Evolutionary conservation across 2,113 vertebrate genomes (phyloP), one percentile per base, ranked within the genome.

Genomic region (Tragelaphus scriptus): DNA sequence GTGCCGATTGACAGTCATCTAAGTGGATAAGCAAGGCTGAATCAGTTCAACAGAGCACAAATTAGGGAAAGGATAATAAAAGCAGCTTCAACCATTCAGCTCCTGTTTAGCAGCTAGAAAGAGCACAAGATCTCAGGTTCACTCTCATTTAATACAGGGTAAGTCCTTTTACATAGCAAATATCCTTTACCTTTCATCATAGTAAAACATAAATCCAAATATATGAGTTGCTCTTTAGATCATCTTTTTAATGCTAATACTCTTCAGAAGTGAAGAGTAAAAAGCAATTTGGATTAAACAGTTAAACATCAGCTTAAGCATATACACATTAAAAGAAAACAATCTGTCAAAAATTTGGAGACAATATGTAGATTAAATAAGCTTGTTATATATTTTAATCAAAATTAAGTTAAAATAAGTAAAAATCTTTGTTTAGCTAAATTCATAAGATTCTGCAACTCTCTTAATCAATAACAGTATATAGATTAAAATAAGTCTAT

Each of bases 21-120:
- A 95, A 79, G 36, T 87, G 85, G 94, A 87, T 82, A 92, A 86
- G 85, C 88, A 98, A 97, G 91, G 92, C 32, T 55, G 17, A 53
- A 53, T 51, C 68, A 8, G 25, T 19, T 61, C 40, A n/a, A 51
- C 79, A 90, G 28, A 97, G 63, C 80, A 56, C 30, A 5, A 32
- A 90, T 44, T 59, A 85, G 14, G 6, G 53, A 77, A 95, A 81
- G 23, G 21, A 21, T 53, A 30, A 88, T 47, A 59, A 56, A 81
- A 93, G 61, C 25, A 91, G 32, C 23, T 21, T 75, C 58, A 63
- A 3, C 85, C 32, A 71, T 14, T 2, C 44, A n/a, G 12, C 21
- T 59, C 53, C 85, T 56, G 68, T 58, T 89, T 91, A n/a, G 21
- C 47, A 87, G 5, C n/a, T 92, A 40, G 30, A 85, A 82, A 88